These are phyloP conservation scores for Enteromius paludinosus DNA, from an alignment of 2,797 vertebrate genomes.

Conservation along the genomic window DNA sequence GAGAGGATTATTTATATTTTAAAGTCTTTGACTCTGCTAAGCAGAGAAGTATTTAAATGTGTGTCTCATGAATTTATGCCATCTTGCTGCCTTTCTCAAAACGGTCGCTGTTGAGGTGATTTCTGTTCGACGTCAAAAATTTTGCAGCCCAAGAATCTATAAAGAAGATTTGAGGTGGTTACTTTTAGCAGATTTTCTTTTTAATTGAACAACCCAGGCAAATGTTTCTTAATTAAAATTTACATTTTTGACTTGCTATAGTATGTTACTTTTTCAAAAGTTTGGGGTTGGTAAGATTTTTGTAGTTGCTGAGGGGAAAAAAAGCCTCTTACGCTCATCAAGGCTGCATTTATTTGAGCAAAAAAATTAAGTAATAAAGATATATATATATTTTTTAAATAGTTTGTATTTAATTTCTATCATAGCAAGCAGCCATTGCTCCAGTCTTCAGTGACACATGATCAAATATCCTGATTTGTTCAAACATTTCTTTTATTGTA, in stretches of 20 bases:
- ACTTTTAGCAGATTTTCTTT: neutral
- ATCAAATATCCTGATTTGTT: neutral
- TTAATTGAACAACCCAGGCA: neutral
- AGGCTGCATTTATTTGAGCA: neutral
- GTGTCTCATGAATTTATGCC: conserved; percentile 31
- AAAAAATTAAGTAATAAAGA: too few relatives aligned
- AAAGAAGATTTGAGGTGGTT: neutral
- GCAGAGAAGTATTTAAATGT: conserved; percentile 46
- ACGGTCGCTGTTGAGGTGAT: conserved; percentile 15
- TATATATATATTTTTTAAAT: too few relatives aligned
- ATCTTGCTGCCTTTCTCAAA: conserved; percentile 38
- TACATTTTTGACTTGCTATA: neutral
- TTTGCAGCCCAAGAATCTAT: neutral
- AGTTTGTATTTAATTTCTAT: neutral
- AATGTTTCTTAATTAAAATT: neutral
- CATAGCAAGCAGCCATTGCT: neutral
- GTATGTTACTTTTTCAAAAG: neutral
- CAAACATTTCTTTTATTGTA: neutral
- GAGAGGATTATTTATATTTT: conserved; percentile 22
- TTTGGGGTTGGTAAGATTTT: neutral
- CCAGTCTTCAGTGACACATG: conserved; percentile 3
- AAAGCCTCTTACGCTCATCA: neutral
- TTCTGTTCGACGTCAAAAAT: conserved; percentile 14
- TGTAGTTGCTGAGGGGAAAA: too few relatives aligned
- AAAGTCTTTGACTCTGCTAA: conserved; percentile 49